A percentile compares a stretch with the other conserved stretches of the same genome.
phyloP scores from a whole-genome alignment of 2,888 invertebrate genomes.

The Noctua janthe region DNA sequence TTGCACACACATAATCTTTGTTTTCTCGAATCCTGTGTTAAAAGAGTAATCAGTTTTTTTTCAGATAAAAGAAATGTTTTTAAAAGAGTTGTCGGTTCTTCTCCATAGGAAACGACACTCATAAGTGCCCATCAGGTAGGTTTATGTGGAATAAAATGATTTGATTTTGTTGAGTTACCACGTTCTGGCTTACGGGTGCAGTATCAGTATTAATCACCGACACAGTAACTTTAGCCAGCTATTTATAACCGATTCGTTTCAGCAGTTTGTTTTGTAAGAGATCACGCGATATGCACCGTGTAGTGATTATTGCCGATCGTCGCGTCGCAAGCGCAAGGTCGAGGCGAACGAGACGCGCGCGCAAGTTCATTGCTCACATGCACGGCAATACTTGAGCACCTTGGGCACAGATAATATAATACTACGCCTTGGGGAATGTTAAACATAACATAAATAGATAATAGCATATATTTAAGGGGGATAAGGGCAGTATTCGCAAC shows the following conservation, averaged over 20 bases:
- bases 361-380: constrained; percentile 77
- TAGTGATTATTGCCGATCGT: constrained; percentile 48
- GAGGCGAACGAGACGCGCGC: constrained; percentile 70
- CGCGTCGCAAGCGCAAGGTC: constrained; percentile 72
- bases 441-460: constrained; percentile 51
- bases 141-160: not conserved
- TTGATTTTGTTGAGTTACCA: not conserved
- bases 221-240: constrained; percentile 47
- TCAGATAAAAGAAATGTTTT: not conserved
- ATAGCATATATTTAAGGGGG: not conserved
- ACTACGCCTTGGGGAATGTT: constrained; percentile 15
- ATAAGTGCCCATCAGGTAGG: not conserved
- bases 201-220: constrained; percentile 38
- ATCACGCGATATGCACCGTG: constrained; percentile 65
- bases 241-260: constrained; percentile 61
- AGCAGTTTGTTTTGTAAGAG: constrained; percentile 61
- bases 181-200: not conserved
- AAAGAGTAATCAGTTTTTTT: not conserved
- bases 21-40: not conserved
- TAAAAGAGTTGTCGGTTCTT: not conserved
- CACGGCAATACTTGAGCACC: constrained; percentile 59
- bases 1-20: not conserved
- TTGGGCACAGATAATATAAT: constrained; percentile 32
- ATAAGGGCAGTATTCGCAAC: not conserved
- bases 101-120: not conserved